Conservation (phyloP, 2,113 vertebrate species). For the Acanthisitta chloris region DNA sequence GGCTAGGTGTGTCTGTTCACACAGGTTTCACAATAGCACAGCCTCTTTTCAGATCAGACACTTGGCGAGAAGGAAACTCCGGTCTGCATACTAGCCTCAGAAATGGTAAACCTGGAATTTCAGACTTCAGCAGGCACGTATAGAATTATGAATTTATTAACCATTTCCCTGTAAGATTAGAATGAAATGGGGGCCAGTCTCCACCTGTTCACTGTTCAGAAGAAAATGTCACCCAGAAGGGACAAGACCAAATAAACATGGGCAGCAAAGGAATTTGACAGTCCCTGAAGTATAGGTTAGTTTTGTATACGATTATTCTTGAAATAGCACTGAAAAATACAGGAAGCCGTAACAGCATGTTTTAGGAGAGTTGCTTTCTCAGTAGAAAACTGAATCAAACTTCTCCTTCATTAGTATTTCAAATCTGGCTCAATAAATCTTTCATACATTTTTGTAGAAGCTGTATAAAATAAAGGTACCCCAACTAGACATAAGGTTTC, state of each 20-base stretch:
- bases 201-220: neutral
- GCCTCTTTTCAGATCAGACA: neutral
- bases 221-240: neutral
- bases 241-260: neutral
- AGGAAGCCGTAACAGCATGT: neutral
- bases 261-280: neutral
- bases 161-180: neutral
- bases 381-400: neutral
- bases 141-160: neutral
- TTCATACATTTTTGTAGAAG: neutral
- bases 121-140: neutral
- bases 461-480: neutral
- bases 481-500: neutral
- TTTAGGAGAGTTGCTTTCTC: neutral
- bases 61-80: neutral
- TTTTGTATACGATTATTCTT: neutral
- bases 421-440: neutral
- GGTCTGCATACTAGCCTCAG: neutral
- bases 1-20: neutral
- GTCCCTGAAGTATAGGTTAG: neutral
- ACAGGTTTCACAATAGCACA: neutral
- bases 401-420: neutral
- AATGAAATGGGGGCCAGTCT: neutral
- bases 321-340: neutral
- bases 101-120: neutral